These are phyloP conservation scores for Caenorhabditis panamensis DNA, from an alignment of 2,888 invertebrate genomes.

Conservation along the genomic window DNA sequence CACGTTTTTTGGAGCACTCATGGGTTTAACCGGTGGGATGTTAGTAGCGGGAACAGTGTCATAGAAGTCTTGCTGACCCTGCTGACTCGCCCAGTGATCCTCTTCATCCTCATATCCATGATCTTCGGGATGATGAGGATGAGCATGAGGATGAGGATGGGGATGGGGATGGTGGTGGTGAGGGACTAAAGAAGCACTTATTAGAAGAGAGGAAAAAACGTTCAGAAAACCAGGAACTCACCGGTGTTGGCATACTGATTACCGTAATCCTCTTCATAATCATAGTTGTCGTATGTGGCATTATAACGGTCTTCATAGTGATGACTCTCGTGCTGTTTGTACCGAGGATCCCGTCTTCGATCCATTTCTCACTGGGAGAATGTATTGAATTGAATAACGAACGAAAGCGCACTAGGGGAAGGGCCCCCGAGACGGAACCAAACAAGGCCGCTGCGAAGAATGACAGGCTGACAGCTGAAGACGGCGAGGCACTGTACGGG, in stretches of 20 bases:
- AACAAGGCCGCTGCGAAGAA: conserved; percentile 41
- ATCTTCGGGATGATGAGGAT: conserved; percentile 40
- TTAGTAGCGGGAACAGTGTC: conserved; percentile 62
- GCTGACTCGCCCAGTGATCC: conserved; percentile 50
- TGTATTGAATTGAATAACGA: conserved; percentile 18
- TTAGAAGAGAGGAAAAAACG: background rate
- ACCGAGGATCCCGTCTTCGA: conserved; percentile 42
- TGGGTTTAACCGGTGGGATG: conserved; percentile 43
- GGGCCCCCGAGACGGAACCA: conserved; percentile 46
- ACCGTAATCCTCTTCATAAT: conserved; percentile 59
- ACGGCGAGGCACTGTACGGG: conserved; percentile 12
- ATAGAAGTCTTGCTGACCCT: conserved; percentile 54
- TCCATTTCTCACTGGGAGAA: conserved; percentile 23
- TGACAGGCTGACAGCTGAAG: conserved; percentile 58
- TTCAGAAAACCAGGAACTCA: background rate
- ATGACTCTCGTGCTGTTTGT: conserved; percentile 47
- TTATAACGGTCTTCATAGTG: conserved; percentile 52
- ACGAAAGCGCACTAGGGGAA: conserved; percentile 32
- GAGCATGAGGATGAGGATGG: conserved; percentile 26
- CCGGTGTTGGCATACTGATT: conserved; percentile 55
- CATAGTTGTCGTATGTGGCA: conserved; percentile 52
- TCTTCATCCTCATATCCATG: conserved; percentile 57
- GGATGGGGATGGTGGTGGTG: conserved; percentile 42
- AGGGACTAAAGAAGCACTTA: conserved; percentile 9
- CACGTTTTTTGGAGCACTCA: conserved; percentile 38